A percentile compares a stretch with the other conserved stretches of the same genome.
Evolutionary conservation across 2,113 vertebrate genomes (phyloP).

Genomic region (Dipodomys stephensi): DNA sequence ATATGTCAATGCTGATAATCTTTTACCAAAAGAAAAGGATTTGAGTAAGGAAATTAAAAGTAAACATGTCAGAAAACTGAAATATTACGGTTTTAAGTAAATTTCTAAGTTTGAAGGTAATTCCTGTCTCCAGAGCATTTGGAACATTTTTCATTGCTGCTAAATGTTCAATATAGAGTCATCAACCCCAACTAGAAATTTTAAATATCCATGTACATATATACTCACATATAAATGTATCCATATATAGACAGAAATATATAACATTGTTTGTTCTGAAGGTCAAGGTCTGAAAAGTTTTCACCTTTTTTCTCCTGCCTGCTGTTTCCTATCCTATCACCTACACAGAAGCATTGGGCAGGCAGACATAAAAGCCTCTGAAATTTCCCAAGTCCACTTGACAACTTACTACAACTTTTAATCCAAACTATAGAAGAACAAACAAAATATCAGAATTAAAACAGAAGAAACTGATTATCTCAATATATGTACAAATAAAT

Average conservation of each 20-base stretch:
- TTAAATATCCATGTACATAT: neutral
- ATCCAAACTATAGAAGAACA: constrained; percentile 35
- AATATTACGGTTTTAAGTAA: neutral
- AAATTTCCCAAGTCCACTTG: neutral
- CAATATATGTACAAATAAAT: neutral
- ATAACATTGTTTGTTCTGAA: neutral
- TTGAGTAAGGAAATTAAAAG: too few relatives aligned
- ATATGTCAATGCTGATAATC: neutral
- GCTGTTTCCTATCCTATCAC: neutral
- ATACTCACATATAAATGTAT: neutral
- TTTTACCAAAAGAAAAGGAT: neutral
- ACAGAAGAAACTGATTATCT: neutral
- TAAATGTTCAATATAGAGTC: neutral
- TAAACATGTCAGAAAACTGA: neutral
- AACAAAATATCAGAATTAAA: neutral
- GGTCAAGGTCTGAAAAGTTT: neutral
- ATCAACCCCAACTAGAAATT: neutral
- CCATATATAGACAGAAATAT: neutral
- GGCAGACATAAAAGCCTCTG: neutral
- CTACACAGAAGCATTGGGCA: neutral
- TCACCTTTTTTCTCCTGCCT: neutral
- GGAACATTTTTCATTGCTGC: neutral
- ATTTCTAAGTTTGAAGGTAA: constrained; percentile 14
- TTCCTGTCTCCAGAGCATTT: neutral
- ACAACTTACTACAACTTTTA: constrained; percentile 1